Evolutionary conservation across 2,797 vertebrate genomes (phyloP).

Genomic region (Sebastes kiyomatsui): DNA sequence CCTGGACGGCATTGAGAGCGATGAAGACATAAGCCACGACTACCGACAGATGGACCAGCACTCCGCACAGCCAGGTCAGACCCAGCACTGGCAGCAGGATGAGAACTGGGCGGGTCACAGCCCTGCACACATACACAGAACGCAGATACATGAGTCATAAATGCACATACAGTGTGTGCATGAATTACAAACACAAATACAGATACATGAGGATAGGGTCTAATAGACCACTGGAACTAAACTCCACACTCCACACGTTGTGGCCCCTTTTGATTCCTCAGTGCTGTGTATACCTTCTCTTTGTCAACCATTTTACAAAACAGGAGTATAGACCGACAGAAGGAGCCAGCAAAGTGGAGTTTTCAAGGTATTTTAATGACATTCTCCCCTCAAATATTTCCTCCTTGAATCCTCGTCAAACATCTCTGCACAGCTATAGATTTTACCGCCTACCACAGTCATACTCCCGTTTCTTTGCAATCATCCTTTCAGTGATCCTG

Average conservation of each 20-base stretch:
- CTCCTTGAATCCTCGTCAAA: slow-evolving; percentile 48
- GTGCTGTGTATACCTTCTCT: background rate
- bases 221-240: background rate
- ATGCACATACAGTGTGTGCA: background rate
- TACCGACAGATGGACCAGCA: slow-evolving; percentile 89
- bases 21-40: slow-evolving; percentile 88
- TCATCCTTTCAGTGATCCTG: slow-evolving; percentile 60
- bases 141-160: background rate
- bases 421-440: slow-evolving; percentile 30
- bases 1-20: slow-evolving; percentile 92
- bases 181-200: background rate
- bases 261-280: background rate
- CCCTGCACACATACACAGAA: slow-evolving; percentile 76
- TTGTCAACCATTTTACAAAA: slow-evolving; percentile 16
- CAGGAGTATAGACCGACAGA: background rate
- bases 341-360: slow-evolving; percentile 18
- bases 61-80: slow-evolving; percentile 92
- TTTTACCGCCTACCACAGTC: slow-evolving; percentile 41
- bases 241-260: background rate
- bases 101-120: slow-evolving; percentile 87
- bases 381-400: slow-evolving; percentile 42
- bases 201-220: background rate
- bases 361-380: slow-evolving; percentile 51
- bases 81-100: slow-evolving; percentile 92
- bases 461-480: slow-evolving; percentile 43